Evolutionary conservation across 2,113 vertebrate genomes (phyloP).

Genomic region (Thalassarche chlororhynchos): DNA sequence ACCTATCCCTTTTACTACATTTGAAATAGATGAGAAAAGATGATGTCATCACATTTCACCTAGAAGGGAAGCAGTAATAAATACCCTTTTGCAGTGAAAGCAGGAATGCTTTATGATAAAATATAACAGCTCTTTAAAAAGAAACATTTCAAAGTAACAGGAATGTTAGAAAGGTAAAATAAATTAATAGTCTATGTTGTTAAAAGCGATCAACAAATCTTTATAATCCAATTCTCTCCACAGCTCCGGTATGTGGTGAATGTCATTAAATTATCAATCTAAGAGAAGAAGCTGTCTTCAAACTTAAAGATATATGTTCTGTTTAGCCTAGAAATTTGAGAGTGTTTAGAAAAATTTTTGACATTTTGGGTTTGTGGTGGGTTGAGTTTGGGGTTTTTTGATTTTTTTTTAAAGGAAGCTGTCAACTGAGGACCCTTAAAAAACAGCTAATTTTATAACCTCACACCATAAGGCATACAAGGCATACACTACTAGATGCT

Average conservation of each 20-base stretch:
- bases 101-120: conserved; percentile 38
- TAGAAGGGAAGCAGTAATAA: conserved; percentile 15
- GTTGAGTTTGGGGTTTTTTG: not conserved
- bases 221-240: conserved; percentile 38
- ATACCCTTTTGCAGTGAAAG: not conserved
- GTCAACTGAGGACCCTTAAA: not conserved
- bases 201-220: conserved; percentile 35
- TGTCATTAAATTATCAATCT: not conserved
- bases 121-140: conserved; percentile 31
- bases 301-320: not conserved
- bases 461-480: not conserved
- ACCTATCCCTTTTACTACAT: not conserved
- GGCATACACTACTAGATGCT: not conserved
- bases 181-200: conserved; percentile 46
- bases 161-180: conserved; percentile 40
- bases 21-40: not conserved
- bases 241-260: not conserved
- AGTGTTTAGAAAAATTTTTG: not conserved
- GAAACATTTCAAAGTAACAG: conserved; percentile 57
- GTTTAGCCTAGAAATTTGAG: not conserved
- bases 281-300: not conserved
- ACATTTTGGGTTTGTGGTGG: not conserved
- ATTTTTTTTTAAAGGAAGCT: not conserved
- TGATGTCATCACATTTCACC: not conserved
- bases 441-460: not conserved